A percentile compares a stretch with the other conserved stretches of the same genome.
Evolutionary conservation across 2,797 vertebrate genomes (phyloP).

Genomic region (Melanotaenia maccullochi): DNA sequence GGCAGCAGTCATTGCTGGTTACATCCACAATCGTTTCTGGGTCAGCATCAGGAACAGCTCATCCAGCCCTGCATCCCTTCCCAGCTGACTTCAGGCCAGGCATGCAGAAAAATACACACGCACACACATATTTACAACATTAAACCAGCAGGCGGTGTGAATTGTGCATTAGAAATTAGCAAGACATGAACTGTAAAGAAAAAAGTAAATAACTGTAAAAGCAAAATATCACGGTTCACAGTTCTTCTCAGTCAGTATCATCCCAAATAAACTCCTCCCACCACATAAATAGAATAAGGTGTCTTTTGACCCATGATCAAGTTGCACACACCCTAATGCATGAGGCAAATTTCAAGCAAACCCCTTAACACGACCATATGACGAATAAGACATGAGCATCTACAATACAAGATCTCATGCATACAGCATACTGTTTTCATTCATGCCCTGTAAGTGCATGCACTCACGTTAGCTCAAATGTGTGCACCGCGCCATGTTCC

Average conservation of each 20-base stretch:
- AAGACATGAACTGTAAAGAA: background rate
- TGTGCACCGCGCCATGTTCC: background rate
- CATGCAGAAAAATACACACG: conserved; percentile 8
- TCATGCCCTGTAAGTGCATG: conserved; percentile 10
- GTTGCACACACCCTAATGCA: too few species aligned
- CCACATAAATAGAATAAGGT: background rate
- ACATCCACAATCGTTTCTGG: conserved; percentile 71
- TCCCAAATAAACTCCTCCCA: background rate
- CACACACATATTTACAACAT: background rate
- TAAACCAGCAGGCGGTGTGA: conserved; percentile 28
- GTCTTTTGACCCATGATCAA: background rate
- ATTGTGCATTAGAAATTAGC: background rate
- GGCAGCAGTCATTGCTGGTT: conserved; percentile 69
- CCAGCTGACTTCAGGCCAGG: conserved; percentile 70
- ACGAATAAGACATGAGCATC: background rate
- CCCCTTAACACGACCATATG: too few species aligned
- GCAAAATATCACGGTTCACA: background rate
- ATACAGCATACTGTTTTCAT: conserved; percentile 16
- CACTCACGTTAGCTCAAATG: conserved; percentile 11
- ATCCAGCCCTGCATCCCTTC: conserved; percentile 53
- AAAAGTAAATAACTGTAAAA: background rate
- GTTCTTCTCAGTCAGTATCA: background rate
- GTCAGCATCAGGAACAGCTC: conserved; percentile 71
- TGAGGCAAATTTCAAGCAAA: background rate
- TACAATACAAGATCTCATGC: conserved; percentile 6